A percentile compares a stretch with the other conserved stretches of the same genome.
Evolutionary conservation across 1,140 invertebrate species (phyloP).

Genomic region (Paraescarpia echinospica): DNA sequence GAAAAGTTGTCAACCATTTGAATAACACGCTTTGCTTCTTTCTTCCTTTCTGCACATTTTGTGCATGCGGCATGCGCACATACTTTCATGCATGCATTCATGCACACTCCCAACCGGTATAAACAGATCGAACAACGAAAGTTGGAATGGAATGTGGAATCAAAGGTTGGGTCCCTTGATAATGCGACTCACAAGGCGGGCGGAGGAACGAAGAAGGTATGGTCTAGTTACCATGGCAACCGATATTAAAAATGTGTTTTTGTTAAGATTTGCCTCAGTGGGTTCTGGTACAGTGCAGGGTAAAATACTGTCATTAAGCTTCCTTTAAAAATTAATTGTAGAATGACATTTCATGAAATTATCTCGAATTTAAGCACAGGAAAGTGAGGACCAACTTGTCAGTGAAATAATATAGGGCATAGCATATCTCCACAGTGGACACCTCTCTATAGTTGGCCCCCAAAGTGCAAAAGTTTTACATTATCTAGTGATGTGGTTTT

Average conservation of each 20-base stretch:
- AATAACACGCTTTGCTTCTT: neutral
- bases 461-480: too few relatives aligned
- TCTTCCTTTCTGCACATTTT: neutral
- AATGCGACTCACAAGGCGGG: constrained; percentile 33
- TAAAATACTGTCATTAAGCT: neutral
- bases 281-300: neutral
- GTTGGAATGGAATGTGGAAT: constrained; percentile 88
- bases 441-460: neutral
- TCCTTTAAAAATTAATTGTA: neutral
- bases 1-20: neutral
- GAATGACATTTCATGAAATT: neutral
- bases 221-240: neutral
- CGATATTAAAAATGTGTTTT: neutral
- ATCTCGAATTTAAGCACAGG: neutral
- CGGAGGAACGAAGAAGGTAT: constrained; percentile 36
- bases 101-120: neutral
- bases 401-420: neutral
- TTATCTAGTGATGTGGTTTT: too few relatives aligned
- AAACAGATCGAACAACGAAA: constrained; percentile 61
- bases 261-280: neutral
- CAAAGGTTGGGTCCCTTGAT: constrained; percentile 64
- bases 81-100: neutral
- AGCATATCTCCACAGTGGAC: neutral
- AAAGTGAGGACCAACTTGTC: neutral
- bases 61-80: too few relatives aligned